phyloP scores from a whole-genome alignment of 2,888 invertebrate species.

The Conops quadrifasciatus region DNA sequence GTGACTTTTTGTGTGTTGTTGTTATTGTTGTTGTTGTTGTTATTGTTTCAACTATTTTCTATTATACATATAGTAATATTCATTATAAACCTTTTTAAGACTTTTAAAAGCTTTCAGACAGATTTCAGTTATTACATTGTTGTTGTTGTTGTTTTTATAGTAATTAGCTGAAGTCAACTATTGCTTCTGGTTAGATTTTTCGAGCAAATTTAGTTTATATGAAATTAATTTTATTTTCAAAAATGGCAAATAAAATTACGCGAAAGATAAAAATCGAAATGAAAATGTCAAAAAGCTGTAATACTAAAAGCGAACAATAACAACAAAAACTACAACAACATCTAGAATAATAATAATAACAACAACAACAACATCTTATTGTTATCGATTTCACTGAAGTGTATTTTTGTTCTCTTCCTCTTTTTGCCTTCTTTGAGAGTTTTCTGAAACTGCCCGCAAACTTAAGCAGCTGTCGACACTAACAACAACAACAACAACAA shows the following conservation, averaged over 20 bases:
- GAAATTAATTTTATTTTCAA: not conserved
- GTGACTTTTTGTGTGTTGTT: too few species aligned
- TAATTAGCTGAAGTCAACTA: too few species aligned
- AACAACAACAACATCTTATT: not conserved
- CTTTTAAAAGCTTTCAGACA: too few species aligned
- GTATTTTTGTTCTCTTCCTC: too few species aligned
- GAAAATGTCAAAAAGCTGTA: not conserved
- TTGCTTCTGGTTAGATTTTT: too few species aligned
- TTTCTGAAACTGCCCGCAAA: not conserved
- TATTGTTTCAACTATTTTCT: too few species aligned
- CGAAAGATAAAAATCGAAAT: not conserved
- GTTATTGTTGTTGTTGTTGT: too few species aligned
- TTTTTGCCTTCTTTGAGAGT: too few species aligned
- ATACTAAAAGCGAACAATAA: not conserved
- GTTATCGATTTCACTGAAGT: not conserved
- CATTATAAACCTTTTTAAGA: too few species aligned
- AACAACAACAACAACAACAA: conserved; percentile 16
- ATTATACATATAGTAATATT: too few species aligned
- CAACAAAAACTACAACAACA: not conserved
- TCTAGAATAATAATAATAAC: not conserved
- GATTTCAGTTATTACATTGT: too few species aligned
- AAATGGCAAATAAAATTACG: not conserved
- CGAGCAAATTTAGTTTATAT: not conserved
- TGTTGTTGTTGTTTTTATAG: too few species aligned
- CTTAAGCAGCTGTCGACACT: not conserved